These are phyloP conservation scores for Caenorhabditis drosophilae DNA, from an alignment of 2,888 invertebrate species.

Conservation along the genomic window DNA sequence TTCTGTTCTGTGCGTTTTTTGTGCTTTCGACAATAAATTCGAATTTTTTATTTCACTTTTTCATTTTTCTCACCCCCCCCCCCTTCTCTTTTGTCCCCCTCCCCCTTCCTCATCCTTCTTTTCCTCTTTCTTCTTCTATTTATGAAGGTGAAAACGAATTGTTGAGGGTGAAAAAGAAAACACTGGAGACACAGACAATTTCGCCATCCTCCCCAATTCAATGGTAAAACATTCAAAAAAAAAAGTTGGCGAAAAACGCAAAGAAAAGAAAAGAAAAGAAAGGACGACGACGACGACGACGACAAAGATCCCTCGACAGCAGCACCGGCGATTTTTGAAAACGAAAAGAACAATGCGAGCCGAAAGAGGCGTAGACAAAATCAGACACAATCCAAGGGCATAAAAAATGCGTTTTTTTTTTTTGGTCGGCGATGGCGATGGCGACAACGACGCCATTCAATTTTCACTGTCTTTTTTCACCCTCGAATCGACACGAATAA, in stretches of 20 bases:
- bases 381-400: neutral
- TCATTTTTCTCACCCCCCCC: neutral
- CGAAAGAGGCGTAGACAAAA: neutral
- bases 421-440: no score
- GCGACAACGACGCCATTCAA: no score
- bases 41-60: neutral
- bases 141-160: no score
- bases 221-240: neutral
- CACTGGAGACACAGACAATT: no score
- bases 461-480: no score
- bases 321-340: no score
- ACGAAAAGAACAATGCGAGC: neutral
- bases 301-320: no score
- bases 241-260: neutral
- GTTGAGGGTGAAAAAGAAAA: no score
- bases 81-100: no score
- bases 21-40: neutral
- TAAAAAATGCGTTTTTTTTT: no score
- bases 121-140: neutral
- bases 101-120: no score
- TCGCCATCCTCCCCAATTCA: neutral
- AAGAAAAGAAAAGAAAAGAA: neutral
- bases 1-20: neutral
- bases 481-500: neutral
- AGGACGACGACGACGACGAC: no score